phyloP scores from a whole-genome alignment of 2,113 vertebrate genomes.

The Chinchilla lanigera region DNA sequence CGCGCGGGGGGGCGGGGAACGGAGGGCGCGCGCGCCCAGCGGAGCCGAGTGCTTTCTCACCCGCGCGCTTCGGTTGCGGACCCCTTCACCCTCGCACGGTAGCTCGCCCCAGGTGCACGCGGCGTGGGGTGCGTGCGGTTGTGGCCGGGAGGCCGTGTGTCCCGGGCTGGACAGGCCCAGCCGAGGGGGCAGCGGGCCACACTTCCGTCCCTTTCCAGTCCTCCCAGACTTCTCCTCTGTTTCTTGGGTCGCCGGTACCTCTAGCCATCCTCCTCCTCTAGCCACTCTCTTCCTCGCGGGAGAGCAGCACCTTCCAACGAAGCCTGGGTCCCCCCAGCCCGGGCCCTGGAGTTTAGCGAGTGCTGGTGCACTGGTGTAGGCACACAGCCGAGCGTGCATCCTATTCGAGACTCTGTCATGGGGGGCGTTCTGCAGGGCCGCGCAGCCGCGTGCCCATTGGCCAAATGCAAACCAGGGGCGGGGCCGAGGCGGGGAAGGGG shows the following conservation, averaged over 20 bases:
- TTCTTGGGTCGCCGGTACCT: background rate
- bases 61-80: background rate
- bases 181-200: background rate
- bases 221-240: background rate
- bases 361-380: conserved; percentile 88
- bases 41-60: background rate
- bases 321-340: conserved; percentile 69
- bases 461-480: conserved; percentile 83
- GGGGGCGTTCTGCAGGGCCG: conserved; percentile 66
- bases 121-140: background rate
- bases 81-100: background rate
- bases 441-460: conserved; percentile 85
- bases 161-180: background rate
- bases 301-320: background rate
- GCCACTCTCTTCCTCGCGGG: background rate
- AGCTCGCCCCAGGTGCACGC: conserved; percentile 53
- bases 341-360: conserved; percentile 87
- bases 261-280: background rate
- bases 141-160: background rate
- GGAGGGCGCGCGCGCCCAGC: background rate
- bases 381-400: conserved; percentile 89
- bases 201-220: background rate
- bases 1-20: background rate
- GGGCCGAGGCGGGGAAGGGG: conserved; percentile 80
- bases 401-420: conserved; percentile 90